Evolutionary conservation across 2,888 invertebrate genomes (phyloP), one percentile per base, ranked within the genome.

Genomic region (Standfussiana lucernea): DNA sequence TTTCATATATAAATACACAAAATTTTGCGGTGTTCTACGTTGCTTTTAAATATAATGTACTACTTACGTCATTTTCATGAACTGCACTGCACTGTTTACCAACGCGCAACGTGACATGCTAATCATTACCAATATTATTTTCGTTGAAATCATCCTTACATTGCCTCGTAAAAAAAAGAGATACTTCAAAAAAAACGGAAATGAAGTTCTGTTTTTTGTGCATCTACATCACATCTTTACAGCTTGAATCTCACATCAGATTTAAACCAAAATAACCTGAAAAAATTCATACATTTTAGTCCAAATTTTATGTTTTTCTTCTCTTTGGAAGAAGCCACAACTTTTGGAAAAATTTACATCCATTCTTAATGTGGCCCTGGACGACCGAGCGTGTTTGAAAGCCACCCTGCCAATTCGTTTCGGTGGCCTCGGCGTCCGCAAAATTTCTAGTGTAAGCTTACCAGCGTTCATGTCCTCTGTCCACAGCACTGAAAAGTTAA

Each of bases 1-100:
- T 28, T 50, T 40, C n/a, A 28, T 56, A 35, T 28, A 45, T 24
- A 13, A 45, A 47, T 37, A 37, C 24, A 64, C 7, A 15, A 15
- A 15, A 3, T 61, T 37, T 37, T 62, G 37, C 62, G 6, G 24
- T 24, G 35, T 24, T 35, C 6, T 37, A 35, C 62, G 62, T 13
- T 37, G 8, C 15, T 62, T 13, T 59, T 3, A 10, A 7, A 37
- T 70, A 42, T 13, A 32, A 18, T 69, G 1, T 32, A 10, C n/a
- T n/a, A n/a, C n/a, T n/a, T n/a, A n/a, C 21, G 28, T 10, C 32
- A 53, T 56, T 42, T 71, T 71, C 42, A 74, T 35, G 37, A 42
- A 35, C n/a, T n/a, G 15, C 6, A 8, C 21, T 64, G 37, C n/a
- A 64, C 7, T 64, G 62, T 40, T 15, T 40, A 40, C n/a, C 64